phyloP scores from a whole-genome alignment of 2,797 vertebrate species.

The Sebastes minor region DNA sequence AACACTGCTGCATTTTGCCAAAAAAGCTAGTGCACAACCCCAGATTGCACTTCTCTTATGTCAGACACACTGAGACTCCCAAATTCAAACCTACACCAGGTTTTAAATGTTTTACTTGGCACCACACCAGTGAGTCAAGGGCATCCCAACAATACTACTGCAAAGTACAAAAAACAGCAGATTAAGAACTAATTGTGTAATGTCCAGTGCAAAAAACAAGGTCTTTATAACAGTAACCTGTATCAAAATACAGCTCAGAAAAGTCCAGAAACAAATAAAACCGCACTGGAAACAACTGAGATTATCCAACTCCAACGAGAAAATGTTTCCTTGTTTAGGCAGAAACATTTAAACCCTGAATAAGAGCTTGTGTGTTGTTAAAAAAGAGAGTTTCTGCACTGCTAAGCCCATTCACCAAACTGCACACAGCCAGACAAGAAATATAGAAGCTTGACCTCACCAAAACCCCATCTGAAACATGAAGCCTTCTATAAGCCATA shows the following conservation, averaged over 20 bases:
- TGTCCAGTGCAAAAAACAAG: not conserved
- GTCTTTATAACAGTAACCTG: not conserved
- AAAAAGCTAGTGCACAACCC: conserved; percentile 12
- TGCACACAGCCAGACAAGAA: conserved; percentile 21
- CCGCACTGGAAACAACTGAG: not conserved
- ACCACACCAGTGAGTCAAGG: not conserved
- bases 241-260: not conserved
- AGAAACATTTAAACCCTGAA: not conserved
- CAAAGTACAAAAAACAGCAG: not conserved
- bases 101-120: conserved; percentile 6
- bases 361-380: not conserved
- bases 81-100: conserved; percentile 7
- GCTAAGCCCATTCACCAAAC: not conserved
- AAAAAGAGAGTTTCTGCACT: not conserved
- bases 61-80: conserved; percentile 6
- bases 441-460: conserved; percentile 55
- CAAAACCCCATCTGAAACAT: conserved; percentile 60
- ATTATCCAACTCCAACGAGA: not conserved
- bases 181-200: not conserved
- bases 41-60: conserved; percentile 7
- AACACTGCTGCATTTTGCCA: conserved; percentile 14
- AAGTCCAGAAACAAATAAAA: not conserved
- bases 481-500: conserved; percentile 51
- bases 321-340: not conserved
- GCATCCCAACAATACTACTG: not conserved